These are phyloP conservation scores for Martes martes DNA, from an alignment of 2,113 vertebrate genomes.

Conservation along the genomic window DNA sequence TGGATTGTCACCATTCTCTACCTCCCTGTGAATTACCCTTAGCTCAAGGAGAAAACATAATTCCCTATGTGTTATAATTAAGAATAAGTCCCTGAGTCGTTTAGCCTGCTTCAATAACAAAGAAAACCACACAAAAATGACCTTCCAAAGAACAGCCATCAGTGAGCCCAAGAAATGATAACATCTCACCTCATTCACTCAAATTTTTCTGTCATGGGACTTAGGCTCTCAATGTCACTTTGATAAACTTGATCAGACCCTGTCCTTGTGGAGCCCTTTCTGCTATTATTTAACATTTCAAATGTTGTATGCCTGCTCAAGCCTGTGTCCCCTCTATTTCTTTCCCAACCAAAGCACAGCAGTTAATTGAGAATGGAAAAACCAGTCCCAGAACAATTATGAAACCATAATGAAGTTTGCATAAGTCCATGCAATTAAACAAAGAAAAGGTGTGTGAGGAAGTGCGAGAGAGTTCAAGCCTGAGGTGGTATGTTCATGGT, in stretches of 20 bases:
- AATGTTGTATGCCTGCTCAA: neutral
- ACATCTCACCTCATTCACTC: neutral
- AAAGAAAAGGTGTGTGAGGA: neutral
- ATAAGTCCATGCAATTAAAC: neutral
- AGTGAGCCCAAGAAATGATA: neutral
- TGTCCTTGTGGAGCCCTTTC: neutral
- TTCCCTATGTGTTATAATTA: neutral
- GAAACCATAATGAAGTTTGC: neutral
- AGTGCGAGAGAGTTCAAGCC: neutral
- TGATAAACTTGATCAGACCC: neutral
- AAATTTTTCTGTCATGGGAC: neutral
- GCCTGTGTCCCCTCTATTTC: neutral
- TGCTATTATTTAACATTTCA: neutral
- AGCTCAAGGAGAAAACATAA: neutral
- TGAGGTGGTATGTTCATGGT: neutral
- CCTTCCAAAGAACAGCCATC: neutral
- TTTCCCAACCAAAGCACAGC: neutral
- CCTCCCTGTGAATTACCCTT: neutral
- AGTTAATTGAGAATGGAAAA: conserved; percentile 48
- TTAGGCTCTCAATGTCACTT: neutral
- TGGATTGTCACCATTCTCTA: neutral
- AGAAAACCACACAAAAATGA: neutral
- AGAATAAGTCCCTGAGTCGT: neutral
- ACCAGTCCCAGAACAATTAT: conserved; percentile 50
- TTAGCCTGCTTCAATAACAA: neutral